A percentile compares a stretch with the other conserved stretches of the same genome.
Evolutionary conservation across 2,888 invertebrate genomes (phyloP).

Genomic region (Anthrax anthrax): DNA sequence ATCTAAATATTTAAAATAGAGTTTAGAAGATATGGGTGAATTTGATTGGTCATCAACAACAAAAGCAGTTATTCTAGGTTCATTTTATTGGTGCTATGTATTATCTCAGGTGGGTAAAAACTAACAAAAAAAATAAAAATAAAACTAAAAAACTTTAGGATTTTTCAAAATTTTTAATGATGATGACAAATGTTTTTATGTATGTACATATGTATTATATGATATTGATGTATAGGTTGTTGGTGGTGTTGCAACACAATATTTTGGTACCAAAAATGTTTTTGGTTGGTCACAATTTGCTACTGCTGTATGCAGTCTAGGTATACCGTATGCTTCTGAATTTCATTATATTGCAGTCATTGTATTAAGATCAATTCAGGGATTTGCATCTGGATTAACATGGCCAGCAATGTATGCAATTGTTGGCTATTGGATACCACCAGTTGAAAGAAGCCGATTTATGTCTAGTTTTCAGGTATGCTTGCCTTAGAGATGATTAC

Average conservation of each 20-base stretch:
- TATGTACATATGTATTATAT: neutral
- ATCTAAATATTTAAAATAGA: neutral
- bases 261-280: slow-evolving; percentile 53
- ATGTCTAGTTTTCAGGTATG: slow-evolving; percentile 59
- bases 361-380: slow-evolving; percentile 48
- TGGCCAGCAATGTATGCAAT: slow-evolving; percentile 66
- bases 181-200: neutral
- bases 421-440: slow-evolving; percentile 58
- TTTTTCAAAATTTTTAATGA: neutral
- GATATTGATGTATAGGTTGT: slow-evolving; percentile 37
- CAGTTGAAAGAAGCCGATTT: slow-evolving; percentile 53
- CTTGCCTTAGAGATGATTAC: too few species aligned
- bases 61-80: slow-evolving; percentile 50
- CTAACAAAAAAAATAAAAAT: neutral
- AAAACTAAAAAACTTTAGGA: neutral
- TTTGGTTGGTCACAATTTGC: slow-evolving; percentile 54
- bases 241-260: slow-evolving; percentile 54
- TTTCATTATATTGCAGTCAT: slow-evolving; percentile 47
- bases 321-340: slow-evolving; percentile 48
- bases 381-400: slow-evolving; percentile 54
- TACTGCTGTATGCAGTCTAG: slow-evolving; percentile 52
- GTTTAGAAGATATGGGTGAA: slow-evolving; percentile 18
- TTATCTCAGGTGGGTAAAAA: slow-evolving; percentile 48
- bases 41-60: slow-evolving; percentile 48
- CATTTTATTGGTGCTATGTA: slow-evolving; percentile 62